Evolutionary conservation across 2,113 vertebrate species (phyloP), one percentile per base, ranked within the genome.

Genomic region (Hystrix cristata): DNA sequence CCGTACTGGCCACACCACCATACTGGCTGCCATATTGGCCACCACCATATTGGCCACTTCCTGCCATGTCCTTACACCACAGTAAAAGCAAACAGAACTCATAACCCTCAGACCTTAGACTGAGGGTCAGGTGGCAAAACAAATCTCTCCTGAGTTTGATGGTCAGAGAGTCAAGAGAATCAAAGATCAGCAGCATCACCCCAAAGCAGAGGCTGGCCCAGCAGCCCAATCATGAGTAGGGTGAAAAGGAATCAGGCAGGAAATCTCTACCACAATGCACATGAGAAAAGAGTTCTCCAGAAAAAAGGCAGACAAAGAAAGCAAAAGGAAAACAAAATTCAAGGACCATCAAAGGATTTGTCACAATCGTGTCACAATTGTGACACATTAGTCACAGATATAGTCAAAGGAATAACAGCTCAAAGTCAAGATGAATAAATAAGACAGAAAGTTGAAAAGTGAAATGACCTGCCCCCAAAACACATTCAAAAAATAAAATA

Each of bases 21-120:
- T 27, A 27, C 21, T 62, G 60, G 14, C 1, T 12, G 48, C 21
- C 12, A 0, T 4, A 1, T 71, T 0, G 0, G 27, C 38, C 14
- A 53, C 7, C 3, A 0, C 2, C 1, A 10, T 31, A 14, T 85
- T 0, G 38, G 43, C 46, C 19, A 23, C 51, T 57, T 57, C 16
- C 5, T 62, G 19, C 5, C 62, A 1, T 15, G 1, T 21, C 21
- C 14, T 55, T 21, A 21, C 43, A 31, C 6, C 53, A 90, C n/a
- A 1, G 38, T 10, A 48, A 43, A 27, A 62, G 5, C 10, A 21
- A 81, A 51, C 0, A 46, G 27, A 6, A 23, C 4, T 5, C 4
- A 1, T 74, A 6, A 27, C 7, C 4, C 23, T 3, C 10, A 87
- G 57, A 62, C 1, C 51, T 71, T 38, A 10, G 18, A 25, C 12